Evolutionary conservation across 2,888 invertebrate species (phyloP), one percentile per base, ranked within the genome.

Genomic region (Chesias legatella): DNA sequence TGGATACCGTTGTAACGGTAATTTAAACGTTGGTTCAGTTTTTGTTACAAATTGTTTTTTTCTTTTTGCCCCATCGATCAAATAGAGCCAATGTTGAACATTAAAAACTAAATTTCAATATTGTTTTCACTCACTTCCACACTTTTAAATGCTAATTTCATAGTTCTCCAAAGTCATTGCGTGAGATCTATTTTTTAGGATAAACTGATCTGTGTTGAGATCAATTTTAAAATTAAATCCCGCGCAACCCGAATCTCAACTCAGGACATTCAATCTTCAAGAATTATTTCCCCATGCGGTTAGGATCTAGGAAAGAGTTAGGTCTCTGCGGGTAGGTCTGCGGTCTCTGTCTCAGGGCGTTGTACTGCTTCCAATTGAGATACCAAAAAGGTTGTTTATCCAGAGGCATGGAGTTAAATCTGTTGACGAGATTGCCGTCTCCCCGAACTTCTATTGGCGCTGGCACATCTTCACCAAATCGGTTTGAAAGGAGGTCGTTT

Each of bases 361-460:
- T 90, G 28, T 93, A 92, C 1, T 89, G 89, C 33, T 88, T 80
- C 56, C 90, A 90, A 63, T 94, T 94, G 10, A 93, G 48, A 39
- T 89, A 90, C 93, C 93, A 93, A 67, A 92, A 93, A 0, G 93
- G 93, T 56, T 88, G 86, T 24, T 90, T 83, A 25, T 93, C 91
- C 24, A 79, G 63, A 0, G 93, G 93, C 83, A 91, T 80, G 8
- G 78, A 67, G 48, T 88, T 89, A 5, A 93, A 67, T 42, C 89
- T 74, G 42, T 92, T 83, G 0, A 92, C 79, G n/a, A 91, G 69
- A 10, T 84, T 73, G 11, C 61, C 67, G 56, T 93, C 91, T 6
- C 91, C 91, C 40, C 82, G 73, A 0, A 92, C 91, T 60, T 92
- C 91, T 5, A 91, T 78, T 0, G 93, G 93, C 11, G 90, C 64